These are phyloP conservation scores for Syrrhaptes paradoxus DNA, from an alignment of 2,113 vertebrate species.

Conservation along the genomic window DNA sequence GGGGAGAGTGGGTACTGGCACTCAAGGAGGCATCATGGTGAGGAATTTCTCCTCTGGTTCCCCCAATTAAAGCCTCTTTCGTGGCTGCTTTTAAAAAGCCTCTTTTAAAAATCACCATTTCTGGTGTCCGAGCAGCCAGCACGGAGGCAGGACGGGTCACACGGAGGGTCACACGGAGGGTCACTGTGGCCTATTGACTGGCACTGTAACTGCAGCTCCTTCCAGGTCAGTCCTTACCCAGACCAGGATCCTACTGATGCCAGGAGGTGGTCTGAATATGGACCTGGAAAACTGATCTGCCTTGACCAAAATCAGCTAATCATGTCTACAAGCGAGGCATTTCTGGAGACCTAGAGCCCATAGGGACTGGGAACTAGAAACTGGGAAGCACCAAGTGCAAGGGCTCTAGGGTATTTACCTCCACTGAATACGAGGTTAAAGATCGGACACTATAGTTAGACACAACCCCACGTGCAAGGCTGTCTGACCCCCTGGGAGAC, in stretches of 20 bases:
- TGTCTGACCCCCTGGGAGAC: not conserved
- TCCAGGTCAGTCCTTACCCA: not conserved
- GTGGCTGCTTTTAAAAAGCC: not conserved
- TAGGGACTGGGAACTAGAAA: not conserved
- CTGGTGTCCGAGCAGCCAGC: not conserved
- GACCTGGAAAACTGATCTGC: not conserved
- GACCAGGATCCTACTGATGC: not conserved
- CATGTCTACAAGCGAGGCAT: not conserved
- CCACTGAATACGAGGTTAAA: not conserved
- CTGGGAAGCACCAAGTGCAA: not conserved
- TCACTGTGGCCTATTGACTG: rapidly evolving
- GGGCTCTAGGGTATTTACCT: not conserved
- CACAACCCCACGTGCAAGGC: not conserved
- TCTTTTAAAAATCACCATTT: not conserved
- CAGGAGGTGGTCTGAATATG: not conserved
- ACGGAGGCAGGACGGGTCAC: not conserved
- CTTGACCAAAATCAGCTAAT: not conserved
- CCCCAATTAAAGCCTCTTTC: not conserved
- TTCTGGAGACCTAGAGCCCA: not conserved
- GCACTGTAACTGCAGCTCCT: not conserved
- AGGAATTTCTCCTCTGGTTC: not conserved
- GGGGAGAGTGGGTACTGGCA: not conserved
- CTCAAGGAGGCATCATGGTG: not conserved
- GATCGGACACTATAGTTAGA: not conserved
- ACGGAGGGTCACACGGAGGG: not conserved